phyloP scores from a whole-genome alignment of 2,113 vertebrate species.

The Tragelaphus scriptus region DNA sequence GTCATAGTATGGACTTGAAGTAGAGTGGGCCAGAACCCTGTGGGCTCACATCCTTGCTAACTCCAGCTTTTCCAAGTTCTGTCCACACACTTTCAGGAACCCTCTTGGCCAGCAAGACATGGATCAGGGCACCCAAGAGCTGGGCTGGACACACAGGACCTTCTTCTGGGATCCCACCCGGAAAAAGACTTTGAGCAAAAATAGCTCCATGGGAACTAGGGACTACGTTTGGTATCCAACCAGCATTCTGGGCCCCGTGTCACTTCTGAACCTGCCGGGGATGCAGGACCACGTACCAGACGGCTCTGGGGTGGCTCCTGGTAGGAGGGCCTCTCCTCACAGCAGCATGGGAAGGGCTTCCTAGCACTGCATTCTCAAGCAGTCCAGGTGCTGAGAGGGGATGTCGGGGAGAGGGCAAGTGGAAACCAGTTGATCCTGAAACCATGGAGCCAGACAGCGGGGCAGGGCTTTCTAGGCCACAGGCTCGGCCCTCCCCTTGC shows the following conservation, averaged over 20 bases:
- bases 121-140: neutral
- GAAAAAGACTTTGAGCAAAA: neutral
- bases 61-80: neutral
- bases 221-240: neutral
- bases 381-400: neutral
- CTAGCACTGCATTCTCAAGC: neutral
- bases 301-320: neutral
- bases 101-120: neutral
- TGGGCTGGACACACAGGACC: neutral
- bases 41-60: neutral
- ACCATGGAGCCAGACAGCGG: rapidly evolving
- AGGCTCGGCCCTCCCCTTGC: neutral
- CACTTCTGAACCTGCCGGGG: neutral
- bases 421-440: neutral
- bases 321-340: neutral
- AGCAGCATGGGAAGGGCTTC: neutral
- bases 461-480: neutral
- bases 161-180: neutral
- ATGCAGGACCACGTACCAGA: neutral
- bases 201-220: neutral
- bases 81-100: neutral
- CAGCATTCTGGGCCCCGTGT: neutral
- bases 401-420: neutral
- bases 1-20: neutral
- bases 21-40: neutral